Evolutionary conservation across 2,797 vertebrate species (phyloP), one percentile per base, ranked within the genome.

Genomic region (Anomalospiza imberbis): DNA sequence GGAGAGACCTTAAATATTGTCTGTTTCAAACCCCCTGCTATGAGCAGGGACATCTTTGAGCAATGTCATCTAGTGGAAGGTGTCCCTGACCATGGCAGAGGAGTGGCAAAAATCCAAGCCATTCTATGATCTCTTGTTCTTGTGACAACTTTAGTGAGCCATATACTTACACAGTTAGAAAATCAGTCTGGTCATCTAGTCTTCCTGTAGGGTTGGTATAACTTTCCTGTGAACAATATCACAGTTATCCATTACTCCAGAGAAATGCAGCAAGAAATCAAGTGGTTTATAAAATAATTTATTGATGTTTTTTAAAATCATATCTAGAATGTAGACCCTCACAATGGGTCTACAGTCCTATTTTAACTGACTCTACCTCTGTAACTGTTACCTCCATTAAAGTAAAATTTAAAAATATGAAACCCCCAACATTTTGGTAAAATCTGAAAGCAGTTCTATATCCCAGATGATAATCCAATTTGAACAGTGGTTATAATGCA

Each of bases 1-100:
- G 34, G 85, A 57, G 13, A 8, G 4, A 81, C 9, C 3, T 63
- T 51, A 45, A 58, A 67, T 3, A 26, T 9, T 44, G 16, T 53
- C 13, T 65, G 28, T 16, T 44, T 40, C 50, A 34, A n/a, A 0
- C 1, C 2, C 7, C 7, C 8, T 50, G 7, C 13, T n/a, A 21
- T 31, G 21, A 32, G 12, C 13, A 58, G 11, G 2, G 8, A 38
- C 7, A 50, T 1, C 5, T 36, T 58, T 32, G 45, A 75, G 31
- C 31, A 47, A 24, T 0, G 1, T 24, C 21, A 7, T 51, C n/a
- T 11, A 45, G 15, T 57, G n/a, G 29, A 31, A 79, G 4, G 14
- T 32, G 29, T 13, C 25, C 29, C 21, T 51, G 29, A 5, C 29
- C 50, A 15, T 25, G 16, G 26, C 13, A 75, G 9, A 53, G 13